Base-by-base conservation (phyloP, 2,888 invertebrate genomes). In the Adineta ricciae region DNA sequence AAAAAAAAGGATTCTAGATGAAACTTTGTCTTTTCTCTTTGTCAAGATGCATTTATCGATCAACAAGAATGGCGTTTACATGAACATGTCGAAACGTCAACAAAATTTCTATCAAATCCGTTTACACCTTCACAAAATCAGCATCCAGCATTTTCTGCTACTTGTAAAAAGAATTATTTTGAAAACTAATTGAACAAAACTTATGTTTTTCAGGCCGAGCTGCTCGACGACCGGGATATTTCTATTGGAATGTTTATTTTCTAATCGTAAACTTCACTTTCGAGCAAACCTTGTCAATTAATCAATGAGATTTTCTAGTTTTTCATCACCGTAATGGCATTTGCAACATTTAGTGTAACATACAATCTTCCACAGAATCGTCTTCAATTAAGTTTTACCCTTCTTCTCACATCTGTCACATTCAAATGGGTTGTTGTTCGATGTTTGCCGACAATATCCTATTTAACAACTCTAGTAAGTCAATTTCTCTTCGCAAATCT, bases 371-470 rank as follows among this genome's bases (percentile, higher is more conserved):
- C 89, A 27, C 88, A 90, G 87, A 90, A 90, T 87, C 88, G 90
- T 32, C 88, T 90, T 24, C 90, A 90, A 87, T 87, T 90, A 85
- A 88, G 89, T 82, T 90, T 89, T 87, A 90, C 90, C 7, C 88
- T 90, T 11, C 88, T 90, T 46, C 88, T 90, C 54, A 90, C 90
- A n/a, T 88, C 89, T 8, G 90, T 90, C 9, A 89, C 90, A 83
- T 90, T 90, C 88, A 90, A 90, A 87, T 90, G 90, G 64, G 90
- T 90, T 32, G 89, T 90, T 86, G 90, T 90, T 87, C 89, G 89
- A 86, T 89, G 89, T 87, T 88, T 90, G 84, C 90, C 90, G 9
- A 87, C 89, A 84, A 90, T 90, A 86, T 90, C 90, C 50, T 90
- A 90, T 87, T 88, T 90, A 84, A 90, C 90, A 3, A 89, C 90